Conservation (phyloP, 2,888 invertebrate species). For the Phyto melanocephala region DNA sequence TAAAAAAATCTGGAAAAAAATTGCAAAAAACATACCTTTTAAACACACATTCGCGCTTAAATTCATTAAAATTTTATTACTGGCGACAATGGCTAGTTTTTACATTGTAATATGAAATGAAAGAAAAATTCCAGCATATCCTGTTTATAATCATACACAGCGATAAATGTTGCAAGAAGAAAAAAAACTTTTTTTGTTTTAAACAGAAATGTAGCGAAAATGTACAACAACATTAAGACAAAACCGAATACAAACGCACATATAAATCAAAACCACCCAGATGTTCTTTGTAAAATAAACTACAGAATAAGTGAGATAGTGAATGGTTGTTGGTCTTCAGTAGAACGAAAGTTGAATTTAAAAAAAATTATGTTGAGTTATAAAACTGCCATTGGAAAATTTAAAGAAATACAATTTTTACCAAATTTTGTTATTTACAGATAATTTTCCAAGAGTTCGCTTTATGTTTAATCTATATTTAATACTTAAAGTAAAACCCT, state of each 20-base stretch:
- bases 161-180: not conserved
- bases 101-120: slow-evolving; percentile 46
- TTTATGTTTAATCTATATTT: too few relatives aligned
- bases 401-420: too few relatives aligned
- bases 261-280: slow-evolving; percentile 56
- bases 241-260: not conserved
- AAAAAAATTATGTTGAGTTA: not conserved
- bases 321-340: not conserved
- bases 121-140: slow-evolving; percentile 58
- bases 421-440: too few relatives aligned
- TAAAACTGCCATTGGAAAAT: too few relatives aligned
- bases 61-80: slow-evolving; percentile 62
- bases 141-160: slow-evolving; percentile 51
- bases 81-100: slow-evolving; percentile 60
- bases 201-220: slow-evolving; percentile 31
- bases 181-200: slow-evolving; percentile 14
- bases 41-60: slow-evolving; percentile 31
- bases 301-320: not conserved
- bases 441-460: too few relatives aligned
- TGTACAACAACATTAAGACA: not conserved
- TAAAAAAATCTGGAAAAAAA: slow-evolving; percentile 6
- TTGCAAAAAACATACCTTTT: slow-evolving; percentile 42
- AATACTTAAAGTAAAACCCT: too few relatives aligned
- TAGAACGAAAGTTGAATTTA: not conserved
- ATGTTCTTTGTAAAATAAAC: slow-evolving; percentile 37